phyloP scores from a whole-genome alignment of 1,140 invertebrate genomes.

The Riptortus pedestris region DNA sequence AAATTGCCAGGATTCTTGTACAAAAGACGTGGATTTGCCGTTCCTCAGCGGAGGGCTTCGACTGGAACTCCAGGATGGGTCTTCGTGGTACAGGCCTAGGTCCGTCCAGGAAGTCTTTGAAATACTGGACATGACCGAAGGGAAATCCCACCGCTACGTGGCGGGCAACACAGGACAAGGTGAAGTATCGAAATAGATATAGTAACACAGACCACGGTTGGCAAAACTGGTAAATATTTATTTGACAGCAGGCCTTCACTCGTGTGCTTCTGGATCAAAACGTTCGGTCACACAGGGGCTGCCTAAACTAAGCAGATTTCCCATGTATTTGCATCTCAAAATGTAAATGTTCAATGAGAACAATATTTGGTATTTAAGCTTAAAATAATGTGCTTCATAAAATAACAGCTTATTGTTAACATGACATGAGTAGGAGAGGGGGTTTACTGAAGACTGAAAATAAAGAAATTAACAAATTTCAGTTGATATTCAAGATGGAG shows the following conservation, averaged over 20 bases:
- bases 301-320: too few species aligned
- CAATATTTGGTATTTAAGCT: too few species aligned
- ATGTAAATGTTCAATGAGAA: too few species aligned
- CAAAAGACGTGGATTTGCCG: background rate
- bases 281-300: too few species aligned
- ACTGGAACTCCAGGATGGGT: conserved; percentile 17
- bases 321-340: too few species aligned
- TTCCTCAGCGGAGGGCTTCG: background rate
- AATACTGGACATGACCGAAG: conserved; percentile 42
- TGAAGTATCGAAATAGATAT: conserved; percentile 31
- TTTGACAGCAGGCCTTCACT: background rate
- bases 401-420: too few species aligned
- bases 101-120: conserved; percentile 42
- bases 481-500: too few species aligned
- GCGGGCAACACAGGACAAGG: conserved; percentile 62
- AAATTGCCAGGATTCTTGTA: background rate
- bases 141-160: conserved; percentile 46
- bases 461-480: background rate
- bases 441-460: too few species aligned
- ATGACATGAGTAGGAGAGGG: too few species aligned
- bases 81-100: conserved; percentile 24
- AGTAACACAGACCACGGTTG: too few species aligned
- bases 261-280: background rate
- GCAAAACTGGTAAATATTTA: too few species aligned
- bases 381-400: too few species aligned